Evolutionary conservation across 2,888 invertebrate species (phyloP).

Genomic region (Macropis europaea): DNA sequence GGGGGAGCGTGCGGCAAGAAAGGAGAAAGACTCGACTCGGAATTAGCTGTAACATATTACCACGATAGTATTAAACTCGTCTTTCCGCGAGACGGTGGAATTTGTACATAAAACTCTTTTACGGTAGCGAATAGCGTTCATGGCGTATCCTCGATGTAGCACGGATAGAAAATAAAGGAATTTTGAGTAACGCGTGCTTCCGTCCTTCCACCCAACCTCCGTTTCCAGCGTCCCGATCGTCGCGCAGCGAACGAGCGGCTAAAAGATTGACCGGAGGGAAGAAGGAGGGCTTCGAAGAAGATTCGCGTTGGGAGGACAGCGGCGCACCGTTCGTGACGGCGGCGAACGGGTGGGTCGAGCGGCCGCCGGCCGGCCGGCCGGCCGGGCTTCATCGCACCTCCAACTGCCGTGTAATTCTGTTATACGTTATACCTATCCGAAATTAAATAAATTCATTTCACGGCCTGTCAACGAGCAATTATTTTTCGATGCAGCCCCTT

Average conservation of each 20-base stretch:
- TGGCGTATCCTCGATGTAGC: slow-evolving; percentile 70
- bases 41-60: slow-evolving; percentile 76
- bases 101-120: slow-evolving; percentile 73
- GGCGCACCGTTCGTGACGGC: no score
- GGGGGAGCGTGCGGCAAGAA: not conserved
- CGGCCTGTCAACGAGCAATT: slow-evolving; percentile 80
- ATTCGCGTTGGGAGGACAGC: no score
- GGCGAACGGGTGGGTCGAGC: no score
- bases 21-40: slow-evolving; percentile 37
- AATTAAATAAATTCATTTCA: slow-evolving; percentile 80
- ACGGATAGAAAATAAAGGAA: slow-evolving; percentile 74
- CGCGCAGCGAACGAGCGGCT: slow-evolving; percentile 53
- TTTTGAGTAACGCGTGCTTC: slow-evolving; percentile 71
- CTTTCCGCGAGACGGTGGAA: slow-evolving; percentile 63
- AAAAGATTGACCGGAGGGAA: no score
- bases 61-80: slow-evolving; percentile 77
- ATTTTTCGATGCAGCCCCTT: slow-evolving; percentile 77
- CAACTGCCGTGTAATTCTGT: slow-evolving; percentile 80
- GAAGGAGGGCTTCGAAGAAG: no score
- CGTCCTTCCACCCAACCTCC: not conserved
- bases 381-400: slow-evolving; percentile 75
- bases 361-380: slow-evolving; percentile 56
- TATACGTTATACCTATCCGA: slow-evolving; percentile 78
- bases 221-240: not conserved
- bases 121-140: slow-evolving; percentile 66